These are phyloP conservation scores for Zele albiditarsus DNA, from an alignment of 2,888 invertebrate genomes.

Conservation along the genomic window DNA sequence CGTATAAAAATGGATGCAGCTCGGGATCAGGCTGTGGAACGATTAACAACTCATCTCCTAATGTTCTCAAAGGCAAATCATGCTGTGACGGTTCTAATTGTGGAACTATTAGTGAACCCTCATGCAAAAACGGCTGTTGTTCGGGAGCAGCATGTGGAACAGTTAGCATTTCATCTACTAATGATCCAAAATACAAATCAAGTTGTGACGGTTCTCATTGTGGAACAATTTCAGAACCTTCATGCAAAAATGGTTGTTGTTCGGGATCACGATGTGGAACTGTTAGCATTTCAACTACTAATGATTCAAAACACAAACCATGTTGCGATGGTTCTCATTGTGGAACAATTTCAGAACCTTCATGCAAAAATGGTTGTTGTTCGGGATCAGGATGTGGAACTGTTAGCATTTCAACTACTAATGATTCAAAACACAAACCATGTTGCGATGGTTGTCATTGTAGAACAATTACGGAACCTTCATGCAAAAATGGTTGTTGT, in stretches of 20 bases:
- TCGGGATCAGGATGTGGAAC: background rate
- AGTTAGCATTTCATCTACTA: background rate
- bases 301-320: conserved; percentile 1
- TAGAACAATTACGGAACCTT: background rate
- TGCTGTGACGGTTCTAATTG: conserved; percentile 10
- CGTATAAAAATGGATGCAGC: background rate
- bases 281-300: background rate
- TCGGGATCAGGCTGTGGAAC: background rate
- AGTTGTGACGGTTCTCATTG: conserved; percentile 8
- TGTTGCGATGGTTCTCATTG: conserved; percentile 1
- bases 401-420: background rate
- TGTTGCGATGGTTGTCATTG: conserved; percentile 14
- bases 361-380: background rate
- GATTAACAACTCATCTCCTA: background rate
- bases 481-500: conserved; percentile 3
- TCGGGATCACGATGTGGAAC: conserved; percentile 24
- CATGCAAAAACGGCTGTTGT: conserved; percentile 19
- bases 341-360: background rate
- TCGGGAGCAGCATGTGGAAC: conserved; percentile 12
- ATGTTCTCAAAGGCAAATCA: background rate
- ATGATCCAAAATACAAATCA: background rate
- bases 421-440: background rate
- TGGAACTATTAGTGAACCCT: conserved; percentile 13
- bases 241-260: conserved; percentile 19
- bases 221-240: conserved; percentile 16